Percentiles rank a stretch among this genome's conserved stretches.
These are phyloP conservation scores for Nannospalax galili DNA, from an alignment of 2,113 vertebrate species.

Conservation along the genomic window DNA sequence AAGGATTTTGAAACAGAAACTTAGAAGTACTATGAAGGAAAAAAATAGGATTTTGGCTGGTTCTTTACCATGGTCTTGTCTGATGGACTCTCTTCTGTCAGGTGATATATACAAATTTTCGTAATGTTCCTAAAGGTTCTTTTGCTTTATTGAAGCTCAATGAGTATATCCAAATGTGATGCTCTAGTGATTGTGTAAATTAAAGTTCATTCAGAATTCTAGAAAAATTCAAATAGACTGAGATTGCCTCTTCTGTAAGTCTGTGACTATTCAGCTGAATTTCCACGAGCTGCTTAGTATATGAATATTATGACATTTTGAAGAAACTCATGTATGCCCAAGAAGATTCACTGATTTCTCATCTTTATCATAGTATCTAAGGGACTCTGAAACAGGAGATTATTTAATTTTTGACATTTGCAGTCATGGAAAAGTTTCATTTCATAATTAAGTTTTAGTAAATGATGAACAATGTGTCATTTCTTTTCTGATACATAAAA, in stretches of 20 bases:
- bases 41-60: not conserved
- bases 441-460: slow-evolving; percentile 18
- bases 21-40: not conserved
- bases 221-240: slow-evolving; percentile 40
- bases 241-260: not conserved
- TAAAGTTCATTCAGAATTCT: slow-evolving; percentile 52
- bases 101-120: not conserved
- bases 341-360: not conserved
- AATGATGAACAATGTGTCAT: not conserved
- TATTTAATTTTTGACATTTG: slow-evolving; percentile 4
- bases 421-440: slow-evolving; percentile 13
- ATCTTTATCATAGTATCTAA: not conserved
- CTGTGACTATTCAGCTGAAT: not conserved
- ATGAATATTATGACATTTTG: not conserved
- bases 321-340: not conserved
- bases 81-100: not conserved
- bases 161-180: not conserved
- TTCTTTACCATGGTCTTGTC: not conserved
- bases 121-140: not conserved
- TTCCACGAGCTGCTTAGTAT: not conserved
- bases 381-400: not conserved
- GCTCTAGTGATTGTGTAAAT: not conserved
- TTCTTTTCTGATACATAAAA: not conserved
- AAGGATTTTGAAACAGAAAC: not conserved
- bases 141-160: slow-evolving; percentile 34